Evolutionary conservation across 2,888 invertebrate genomes (phyloP), one percentile per base, ranked within the genome.

Genomic region (Phoronis australis): DNA sequence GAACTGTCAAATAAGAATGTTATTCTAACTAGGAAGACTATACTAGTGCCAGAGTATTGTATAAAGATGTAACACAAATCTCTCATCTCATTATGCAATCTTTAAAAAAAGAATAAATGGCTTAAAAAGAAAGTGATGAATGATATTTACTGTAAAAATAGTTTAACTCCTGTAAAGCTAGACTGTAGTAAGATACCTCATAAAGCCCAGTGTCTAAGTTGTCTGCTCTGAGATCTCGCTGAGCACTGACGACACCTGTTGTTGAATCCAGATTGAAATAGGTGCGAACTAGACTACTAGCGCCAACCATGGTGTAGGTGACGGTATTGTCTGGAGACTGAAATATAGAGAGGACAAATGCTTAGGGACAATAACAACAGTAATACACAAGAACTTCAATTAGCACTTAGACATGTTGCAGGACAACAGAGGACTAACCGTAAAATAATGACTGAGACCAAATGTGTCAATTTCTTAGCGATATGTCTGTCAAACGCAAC

Each of bases 241-340:
- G 50, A 18, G 69, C 59, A 5, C 47, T 51, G n/a, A 71, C 56
- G 40, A 52, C 55, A n/a, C 69, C 66, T 21, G 55, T 54, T 20
- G 24, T 22, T 4, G 56, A 44, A 37, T 65, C 56, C 39, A 68
- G 54, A 42, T 47, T 55, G 54, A 71, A 71, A 51, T 62, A 71
- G 12, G 56, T 48, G 2, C 58, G 52, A 24, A 59, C 61, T 21
- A 60, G 61, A 5, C 45, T 45, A 4, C 50, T 21, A 25, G 48
- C 45, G 22, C 55, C 45, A 3, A 54, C 55, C 15, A 66, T 37
- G 4, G 57, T 54, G 55, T 56, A 71, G 24, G 52, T 55, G 42
- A 68, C 54, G 5, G 47, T 53, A 42, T 68, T 69, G 57, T 60
- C 69, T 5, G 67, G 67, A 5, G 57, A 25, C 51, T 44, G n/a